These are phyloP conservation scores for Cichlasoma orientale DNA, from an alignment of 2,797 vertebrate species.

Conservation along the genomic window DNA sequence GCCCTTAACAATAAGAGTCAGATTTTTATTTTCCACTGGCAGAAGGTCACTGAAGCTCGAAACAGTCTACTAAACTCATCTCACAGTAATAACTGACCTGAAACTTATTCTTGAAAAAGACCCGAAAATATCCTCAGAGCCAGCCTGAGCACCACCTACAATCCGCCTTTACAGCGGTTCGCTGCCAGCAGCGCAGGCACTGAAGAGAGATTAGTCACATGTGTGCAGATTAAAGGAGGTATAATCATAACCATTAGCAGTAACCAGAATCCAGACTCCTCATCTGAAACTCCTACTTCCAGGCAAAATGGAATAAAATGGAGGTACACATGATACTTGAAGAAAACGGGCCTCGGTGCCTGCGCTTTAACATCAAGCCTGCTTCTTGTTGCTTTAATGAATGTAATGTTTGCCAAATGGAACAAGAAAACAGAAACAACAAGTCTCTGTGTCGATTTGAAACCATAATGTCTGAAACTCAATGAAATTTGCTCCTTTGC, in stretches of 20 bases:
- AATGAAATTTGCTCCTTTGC: not conserved
- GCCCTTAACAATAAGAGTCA: not conserved
- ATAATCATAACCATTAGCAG: conserved; percentile 5
- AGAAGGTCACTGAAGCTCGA: conserved; percentile 25
- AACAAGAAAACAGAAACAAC: not conserved
- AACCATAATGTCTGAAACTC: not conserved
- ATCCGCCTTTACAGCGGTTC: not conserved
- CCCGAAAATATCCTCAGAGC: not conserved
- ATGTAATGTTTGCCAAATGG: not conserved
- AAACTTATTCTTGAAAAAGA: conserved; percentile 5
- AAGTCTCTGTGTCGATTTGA: not conserved
- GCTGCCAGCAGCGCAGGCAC: not conserved
- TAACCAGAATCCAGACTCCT: not conserved
- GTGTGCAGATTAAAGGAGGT: not conserved
- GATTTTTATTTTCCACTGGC: conserved; percentile 11
- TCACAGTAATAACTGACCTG: conserved; percentile 27
- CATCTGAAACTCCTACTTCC: not conserved
- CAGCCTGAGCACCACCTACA: not conserved
- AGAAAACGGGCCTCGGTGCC: not conserved
- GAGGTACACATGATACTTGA: not conserved
- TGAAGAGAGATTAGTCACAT: not conserved
- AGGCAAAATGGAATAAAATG: not conserved
- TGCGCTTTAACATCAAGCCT: not conserved
- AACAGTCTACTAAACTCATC: conserved; percentile 16
- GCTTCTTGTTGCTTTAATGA: not conserved